Evolutionary conservation across 1,140 invertebrate species (phyloP), one percentile per base, ranked within the genome.

Genomic region (Spodoptera frugiperda): DNA sequence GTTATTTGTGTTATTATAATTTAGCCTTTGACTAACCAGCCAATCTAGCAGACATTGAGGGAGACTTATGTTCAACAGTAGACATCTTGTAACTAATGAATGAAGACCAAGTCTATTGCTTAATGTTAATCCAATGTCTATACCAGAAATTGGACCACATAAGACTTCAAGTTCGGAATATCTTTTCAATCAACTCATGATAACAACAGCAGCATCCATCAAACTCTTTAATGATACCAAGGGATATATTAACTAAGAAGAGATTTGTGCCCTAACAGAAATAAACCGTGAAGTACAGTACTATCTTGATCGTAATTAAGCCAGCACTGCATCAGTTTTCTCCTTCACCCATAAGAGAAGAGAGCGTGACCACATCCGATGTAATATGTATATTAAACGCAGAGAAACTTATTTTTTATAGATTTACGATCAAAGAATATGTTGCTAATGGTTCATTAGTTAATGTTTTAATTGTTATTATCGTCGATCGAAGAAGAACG

Each of bases 401-500:
- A 25, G 11, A 67, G 63, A 44, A 67, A 67, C 33, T 9, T 44
- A 63, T 63, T 61, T 46, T 63, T 48, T 65, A 65, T 65, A 65
- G 39, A 49, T 48, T 49, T 67, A 67, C 63, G 17, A 48, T 8
- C 17, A 17, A 49, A 65, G 39, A 65, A 65, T 65, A 46, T 46
- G 44, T 48, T 65, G 21, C 25, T 25, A 25, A 25, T 3, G 1
- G 3, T 39, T 19, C 19, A 14, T 5, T 8, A 46, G 46, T 65
- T 61, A 15, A 61, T 61, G 15, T 5, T 11, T 25, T 25, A 25
- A 25, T 25, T 25, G 25, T 25, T 25, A 25, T 25, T 25, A 25
- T 25, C 25, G 25, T 25, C 5, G 25, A 25, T 25, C n/a, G 25
- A 25, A 25, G 25, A 25, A 25, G 25, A 25, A 4, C 25, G 25